Evolutionary conservation across 53 echinoderm and acorn worm genomes (phyloP), one percentile per base, ranked within the genome.

Genomic region (Stichopus horrens): DNA sequence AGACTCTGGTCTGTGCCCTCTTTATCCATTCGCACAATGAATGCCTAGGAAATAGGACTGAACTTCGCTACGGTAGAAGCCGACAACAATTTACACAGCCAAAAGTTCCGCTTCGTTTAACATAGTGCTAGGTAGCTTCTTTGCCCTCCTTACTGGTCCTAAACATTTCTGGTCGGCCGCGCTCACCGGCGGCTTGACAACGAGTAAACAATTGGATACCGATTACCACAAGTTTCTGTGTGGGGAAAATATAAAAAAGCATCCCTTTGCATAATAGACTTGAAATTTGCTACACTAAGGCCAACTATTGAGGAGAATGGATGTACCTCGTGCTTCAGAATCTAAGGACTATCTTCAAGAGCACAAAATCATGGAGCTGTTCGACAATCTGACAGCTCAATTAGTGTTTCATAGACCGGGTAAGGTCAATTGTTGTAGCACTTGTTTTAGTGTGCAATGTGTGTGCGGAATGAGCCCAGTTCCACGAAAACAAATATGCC

Each of bases 331-430:
- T 52, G 51, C 85, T 10, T 58, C 23, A 58, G 98, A 96, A 73
- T 90, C 98, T 20, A 90, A 88, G 75, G 94, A 95, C 22, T 98
- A 96, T 59, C 88, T 98, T 13, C 87, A 93, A 58, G 73, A 94
- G 23, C 93, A 98, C 85, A 96, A 89, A 74, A 90, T 98, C 59
- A 87, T 92, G 59, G 98, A 96, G 58, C 90, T 98, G 9, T 98
- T 98, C 79, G 94, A 98, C 77, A 94, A 96, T 89, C 90, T 98
- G 21, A 98, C 96, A 21, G 86, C 95, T 74, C 94, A 96, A 60
- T 89, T 98, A 59, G 93, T 98, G 77, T 98, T 98, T 85, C 94
- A 98, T 73, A 76, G 95, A 89, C 98, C 98, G 82, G 98, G 98
- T 98, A 86, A 53, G 86, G 23, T 23, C 18, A n/a, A 7, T 20